Evolutionary conservation across 2,113 vertebrate genomes (phyloP).

Genomic region (Ictalurus punctatus): DNA sequence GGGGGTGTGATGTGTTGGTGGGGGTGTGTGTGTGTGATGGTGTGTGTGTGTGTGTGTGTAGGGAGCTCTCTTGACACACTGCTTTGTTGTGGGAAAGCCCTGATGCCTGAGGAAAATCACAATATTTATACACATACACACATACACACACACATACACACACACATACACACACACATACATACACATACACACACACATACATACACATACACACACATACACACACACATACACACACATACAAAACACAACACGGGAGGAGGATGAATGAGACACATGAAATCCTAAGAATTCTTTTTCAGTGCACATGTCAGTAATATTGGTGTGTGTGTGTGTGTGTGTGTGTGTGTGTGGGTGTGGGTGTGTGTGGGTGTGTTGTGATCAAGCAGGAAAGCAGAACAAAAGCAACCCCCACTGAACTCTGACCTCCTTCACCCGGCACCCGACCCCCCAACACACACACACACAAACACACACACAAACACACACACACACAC

Average conservation of each 20-base stretch:
- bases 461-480: constrained; percentile 34
- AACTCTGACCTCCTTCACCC: constrained; percentile 63
- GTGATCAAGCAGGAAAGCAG: constrained; percentile 27
- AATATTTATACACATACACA: neutral
- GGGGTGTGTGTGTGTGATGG: neutral
- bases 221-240: neutral
- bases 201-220: neutral
- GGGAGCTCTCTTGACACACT: neutral
- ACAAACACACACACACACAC: neutral
- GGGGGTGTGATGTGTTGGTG: neutral
- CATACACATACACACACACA: neutral
- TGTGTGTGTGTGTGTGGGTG: constrained; percentile 17
- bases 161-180: neutral
- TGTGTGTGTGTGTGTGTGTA: neutral
- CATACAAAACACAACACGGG: neutral
- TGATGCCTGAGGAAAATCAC: too few relatives aligned
- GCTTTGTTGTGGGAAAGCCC: neutral
- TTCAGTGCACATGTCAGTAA: neutral
- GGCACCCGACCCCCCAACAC: neutral
- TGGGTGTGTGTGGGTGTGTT: constrained; percentile 13
- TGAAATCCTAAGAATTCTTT: neutral
- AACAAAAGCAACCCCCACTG: constrained; percentile 44
- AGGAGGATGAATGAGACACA: neutral
- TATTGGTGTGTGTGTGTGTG: constrained; percentile 32
- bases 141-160: neutral